phyloP scores from a whole-genome alignment of 2,888 invertebrate species.

The Venusia cambrica region DNA sequence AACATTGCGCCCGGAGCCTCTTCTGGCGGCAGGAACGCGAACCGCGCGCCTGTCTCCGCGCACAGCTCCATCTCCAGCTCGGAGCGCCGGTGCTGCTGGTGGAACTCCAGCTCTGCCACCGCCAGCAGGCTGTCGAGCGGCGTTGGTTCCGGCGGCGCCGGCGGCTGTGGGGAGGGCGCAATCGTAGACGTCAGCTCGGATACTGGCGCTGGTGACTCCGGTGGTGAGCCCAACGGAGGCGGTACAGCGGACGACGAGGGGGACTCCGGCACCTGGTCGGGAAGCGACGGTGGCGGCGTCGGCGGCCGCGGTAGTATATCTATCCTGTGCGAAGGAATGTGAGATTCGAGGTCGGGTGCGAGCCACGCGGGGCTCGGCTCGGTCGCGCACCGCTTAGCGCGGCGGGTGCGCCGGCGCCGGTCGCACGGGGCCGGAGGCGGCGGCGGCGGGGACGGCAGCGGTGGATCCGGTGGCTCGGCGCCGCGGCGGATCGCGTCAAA shows the following conservation, averaged over 20 bases:
- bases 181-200: conserved; percentile 29
- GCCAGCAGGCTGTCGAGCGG: conserved; percentile 83
- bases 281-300: conserved; percentile 27
- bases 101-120: conserved; percentile 83
- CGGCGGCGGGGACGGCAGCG: conserved; percentile 38
- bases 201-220: conserved; percentile 38
- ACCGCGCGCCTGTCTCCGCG: conserved; percentile 34
- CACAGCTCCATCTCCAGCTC: conserved; percentile 52
- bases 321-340: conserved; percentile 83
- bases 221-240: conserved; percentile 31
- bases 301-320: conserved; percentile 62
- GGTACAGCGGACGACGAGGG: conserved; percentile 36
- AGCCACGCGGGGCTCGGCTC: conserved; percentile 46
- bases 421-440: conserved; percentile 35
- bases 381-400: conserved; percentile 37
- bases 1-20: conserved; percentile 68
- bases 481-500: conserved; percentile 69
- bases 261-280: not conserved
- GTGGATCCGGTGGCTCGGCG: conserved; percentile 39
- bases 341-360: conserved; percentile 81
- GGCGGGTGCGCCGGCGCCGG: conserved; percentile 33
- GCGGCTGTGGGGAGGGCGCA: conserved; percentile 35
- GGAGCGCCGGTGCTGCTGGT: conserved; percentile 77
- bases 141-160: conserved; percentile 60
- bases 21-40: conserved; percentile 58